Conservation (phyloP, 1,140 invertebrate species). For the Gryllus bimaculatus region DNA sequence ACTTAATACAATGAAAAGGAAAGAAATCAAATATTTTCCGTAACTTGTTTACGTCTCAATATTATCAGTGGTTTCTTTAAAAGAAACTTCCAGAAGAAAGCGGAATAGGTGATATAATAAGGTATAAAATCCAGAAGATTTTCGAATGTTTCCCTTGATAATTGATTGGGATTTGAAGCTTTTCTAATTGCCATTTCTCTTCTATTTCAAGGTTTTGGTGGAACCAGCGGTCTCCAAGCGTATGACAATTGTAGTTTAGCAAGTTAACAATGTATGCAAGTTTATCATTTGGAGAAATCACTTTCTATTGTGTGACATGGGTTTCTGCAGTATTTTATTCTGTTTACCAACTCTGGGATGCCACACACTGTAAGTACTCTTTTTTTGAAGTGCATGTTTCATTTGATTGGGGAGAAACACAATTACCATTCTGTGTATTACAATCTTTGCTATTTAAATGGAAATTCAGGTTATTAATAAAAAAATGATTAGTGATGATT, state of each 20-base stretch:
- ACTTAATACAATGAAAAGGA: no score
- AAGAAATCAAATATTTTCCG: no score
- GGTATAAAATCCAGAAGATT: no score
- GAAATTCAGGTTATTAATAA: neutral
- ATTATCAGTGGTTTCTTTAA: no score
- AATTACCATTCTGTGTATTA: neutral
- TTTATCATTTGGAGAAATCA: neutral
- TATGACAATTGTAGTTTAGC: neutral
- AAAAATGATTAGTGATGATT: neutral
- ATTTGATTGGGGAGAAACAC: neutral
- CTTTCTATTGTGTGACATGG: neutral
- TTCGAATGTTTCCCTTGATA: no score
- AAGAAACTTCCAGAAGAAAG: no score
- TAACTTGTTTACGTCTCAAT: no score
- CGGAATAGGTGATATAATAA: no score
- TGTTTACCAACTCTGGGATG: neutral
- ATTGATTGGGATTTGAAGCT: no score
- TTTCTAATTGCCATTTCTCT: no score
- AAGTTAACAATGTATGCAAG: neutral
- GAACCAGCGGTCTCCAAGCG: no score
- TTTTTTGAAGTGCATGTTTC: neutral
- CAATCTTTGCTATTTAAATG: neutral
- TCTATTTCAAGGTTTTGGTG: no score
- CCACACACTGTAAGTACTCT: neutral
- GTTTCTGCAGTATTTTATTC: neutral